A percentile compares a stretch with the other conserved stretches of the same genome.
phyloP scores from a whole-genome alignment of 1,140 invertebrate species.

The Drosophila punjabiensis region DNA sequence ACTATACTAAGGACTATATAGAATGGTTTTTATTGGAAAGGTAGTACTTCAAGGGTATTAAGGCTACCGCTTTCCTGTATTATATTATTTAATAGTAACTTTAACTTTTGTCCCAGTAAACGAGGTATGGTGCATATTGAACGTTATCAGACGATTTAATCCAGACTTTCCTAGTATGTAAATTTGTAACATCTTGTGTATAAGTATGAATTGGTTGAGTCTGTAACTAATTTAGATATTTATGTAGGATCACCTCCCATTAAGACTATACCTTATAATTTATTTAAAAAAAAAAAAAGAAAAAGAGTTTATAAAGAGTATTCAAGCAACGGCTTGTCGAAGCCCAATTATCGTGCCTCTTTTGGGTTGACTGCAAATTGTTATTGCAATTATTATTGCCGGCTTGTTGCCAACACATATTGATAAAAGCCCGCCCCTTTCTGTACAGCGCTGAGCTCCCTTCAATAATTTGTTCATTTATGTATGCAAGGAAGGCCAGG shows the following conservation, averaged over 20 bases:
- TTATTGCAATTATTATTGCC: constrained; percentile 66
- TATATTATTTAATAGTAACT: too few species aligned
- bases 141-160: background rate
- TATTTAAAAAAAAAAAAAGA: too few species aligned
- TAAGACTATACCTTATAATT: background rate
- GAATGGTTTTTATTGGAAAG: too few species aligned
- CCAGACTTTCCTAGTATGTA: background rate
- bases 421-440: constrained; percentile 43
- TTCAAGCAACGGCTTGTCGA: background rate
- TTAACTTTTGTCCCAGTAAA: too few species aligned
- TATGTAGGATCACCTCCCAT: too few species aligned
- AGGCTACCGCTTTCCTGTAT: too few species aligned
- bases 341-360: constrained; percentile 49
- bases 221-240: too few species aligned
- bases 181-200: too few species aligned
- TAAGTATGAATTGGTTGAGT: too few species aligned
- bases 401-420: constrained; percentile 76
- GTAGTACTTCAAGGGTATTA: too few species aligned
- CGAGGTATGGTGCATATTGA: too few species aligned
- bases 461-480: background rate
- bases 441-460: constrained; percentile 15
- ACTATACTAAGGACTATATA: too few species aligned
- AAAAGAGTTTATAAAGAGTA: background rate
- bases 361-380: constrained; percentile 32
- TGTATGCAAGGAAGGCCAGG: constrained; percentile 34